phyloP scores from a whole-genome alignment of 92 coral and sea anemone genomes.

The Palythoa grandis region DNA sequence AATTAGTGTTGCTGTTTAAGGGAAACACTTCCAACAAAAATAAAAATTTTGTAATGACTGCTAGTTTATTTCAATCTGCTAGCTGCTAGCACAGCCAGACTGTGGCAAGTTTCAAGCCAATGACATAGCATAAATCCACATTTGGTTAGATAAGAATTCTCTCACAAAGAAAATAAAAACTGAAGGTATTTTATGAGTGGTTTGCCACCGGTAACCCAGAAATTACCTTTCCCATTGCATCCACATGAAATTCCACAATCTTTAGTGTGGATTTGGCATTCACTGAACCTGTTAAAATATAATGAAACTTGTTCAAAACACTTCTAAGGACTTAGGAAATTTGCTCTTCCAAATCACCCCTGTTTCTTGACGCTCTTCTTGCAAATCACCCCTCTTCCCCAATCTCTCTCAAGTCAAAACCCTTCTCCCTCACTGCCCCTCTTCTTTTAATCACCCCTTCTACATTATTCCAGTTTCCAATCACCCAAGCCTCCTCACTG shows the following conservation, averaged over 20 bases:
- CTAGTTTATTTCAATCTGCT: too few species aligned
- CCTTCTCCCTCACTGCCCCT: background rate
- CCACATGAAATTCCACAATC: slow-evolving; percentile 38
- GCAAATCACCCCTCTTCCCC: background rate
- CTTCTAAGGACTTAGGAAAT: background rate
- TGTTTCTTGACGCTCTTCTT: background rate
- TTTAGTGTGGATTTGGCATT: slow-evolving; percentile 34
- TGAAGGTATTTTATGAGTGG: too few species aligned
- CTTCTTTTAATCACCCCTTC: background rate
- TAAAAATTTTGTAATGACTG: too few species aligned
- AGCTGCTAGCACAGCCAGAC: too few species aligned
- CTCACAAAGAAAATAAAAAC: too few species aligned
- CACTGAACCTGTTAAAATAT: slow-evolving; percentile 18
- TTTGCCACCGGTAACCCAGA: too few species aligned
- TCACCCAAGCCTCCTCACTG: background rate
- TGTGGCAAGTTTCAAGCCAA: too few species aligned
- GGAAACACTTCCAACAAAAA: too few species aligned
- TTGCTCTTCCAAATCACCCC: background rate
- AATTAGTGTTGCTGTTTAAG: too few species aligned
- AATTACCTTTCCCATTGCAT: slow-evolving; percentile 36
- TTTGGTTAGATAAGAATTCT: too few species aligned
- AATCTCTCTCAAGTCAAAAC: background rate
- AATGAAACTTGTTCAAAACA: background rate
- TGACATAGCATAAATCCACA: too few species aligned
- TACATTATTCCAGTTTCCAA: background rate